Conservation (phyloP, 1,140 invertebrate genomes). For the Microplitis mediator region DNA sequence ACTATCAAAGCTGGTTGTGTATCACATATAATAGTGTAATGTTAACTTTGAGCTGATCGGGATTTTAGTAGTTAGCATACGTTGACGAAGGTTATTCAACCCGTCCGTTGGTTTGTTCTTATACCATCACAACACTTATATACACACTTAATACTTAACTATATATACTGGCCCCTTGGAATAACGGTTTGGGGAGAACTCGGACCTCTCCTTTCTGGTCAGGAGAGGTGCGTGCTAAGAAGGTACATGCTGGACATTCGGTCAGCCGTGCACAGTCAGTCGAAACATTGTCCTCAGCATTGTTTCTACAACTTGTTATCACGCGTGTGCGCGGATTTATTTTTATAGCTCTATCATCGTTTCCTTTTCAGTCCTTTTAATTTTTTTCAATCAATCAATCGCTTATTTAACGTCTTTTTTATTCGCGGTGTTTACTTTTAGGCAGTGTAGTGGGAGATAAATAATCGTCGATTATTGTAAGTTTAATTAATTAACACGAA, state of each 20-base stretch:
- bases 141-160: no score
- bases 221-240: conserved; percentile 19
- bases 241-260: conserved; percentile 46
- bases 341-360: not conserved
- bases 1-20: not conserved
- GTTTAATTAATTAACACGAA: not conserved
- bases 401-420: no score
- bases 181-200: conserved; percentile 39
- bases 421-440: no score
- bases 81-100: conserved; percentile 59
- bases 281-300: conserved; percentile 49
- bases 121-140: not conserved
- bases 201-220: conserved; percentile 37
- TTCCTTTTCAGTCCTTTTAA: not conserved
- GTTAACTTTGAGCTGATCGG: not conserved
- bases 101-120: conserved; percentile 36
- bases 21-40: not conserved
- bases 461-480: no score
- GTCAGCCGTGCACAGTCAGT: conserved; percentile 60
- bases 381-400: not conserved
- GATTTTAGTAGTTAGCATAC: conserved; percentile 49
- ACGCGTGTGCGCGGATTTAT: conserved; percentile 8
- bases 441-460: no score
- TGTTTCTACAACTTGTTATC: not conserved
- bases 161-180: conserved; percentile 23